These are phyloP conservation scores for Platygyra sinensis DNA, from an alignment of 64 coral and sea anemone genomes.

Conservation along the genomic window DNA sequence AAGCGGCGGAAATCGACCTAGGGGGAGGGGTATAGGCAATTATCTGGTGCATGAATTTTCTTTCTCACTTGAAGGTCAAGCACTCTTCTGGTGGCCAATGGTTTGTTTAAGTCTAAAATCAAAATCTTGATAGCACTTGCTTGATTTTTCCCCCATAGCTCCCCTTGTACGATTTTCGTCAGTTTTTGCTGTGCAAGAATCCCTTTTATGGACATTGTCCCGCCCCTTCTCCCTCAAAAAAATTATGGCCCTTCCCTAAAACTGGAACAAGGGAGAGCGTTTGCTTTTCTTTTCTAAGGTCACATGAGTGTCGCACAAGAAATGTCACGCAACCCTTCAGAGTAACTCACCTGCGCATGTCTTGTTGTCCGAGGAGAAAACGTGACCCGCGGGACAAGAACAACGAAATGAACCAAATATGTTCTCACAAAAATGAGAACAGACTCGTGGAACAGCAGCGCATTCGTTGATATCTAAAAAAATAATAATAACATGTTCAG, in stretches of 20 bases:
- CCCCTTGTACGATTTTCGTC: too few species aligned
- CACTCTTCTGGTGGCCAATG: too few species aligned
- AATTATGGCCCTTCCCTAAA: background rate
- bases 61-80: too few species aligned
- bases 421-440: slow-evolving; percentile 58
- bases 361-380: slow-evolving; percentile 38
- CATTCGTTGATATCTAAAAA: slow-evolving; percentile 63
- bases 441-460: slow-evolving; percentile 30
- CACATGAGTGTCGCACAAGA: background rate
- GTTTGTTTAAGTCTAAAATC: too few species aligned
- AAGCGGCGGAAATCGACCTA: too few species aligned
- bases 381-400: slow-evolving; percentile 36
- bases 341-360: slow-evolving; percentile 42
- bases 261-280: background rate
- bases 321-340: background rate
- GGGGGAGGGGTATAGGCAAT: too few species aligned
- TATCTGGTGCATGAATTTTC: too few species aligned
- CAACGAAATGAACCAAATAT: slow-evolving; percentile 52
- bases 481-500: background rate
- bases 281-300: too few species aligned
- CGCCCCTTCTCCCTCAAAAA: background rate
- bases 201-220: too few species aligned
- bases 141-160: too few species aligned
- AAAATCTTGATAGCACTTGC: too few species aligned
- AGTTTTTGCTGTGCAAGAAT: too few species aligned